Conservation (phyloP, 2,888 invertebrate genomes). For the Pecten maximus region DNA sequence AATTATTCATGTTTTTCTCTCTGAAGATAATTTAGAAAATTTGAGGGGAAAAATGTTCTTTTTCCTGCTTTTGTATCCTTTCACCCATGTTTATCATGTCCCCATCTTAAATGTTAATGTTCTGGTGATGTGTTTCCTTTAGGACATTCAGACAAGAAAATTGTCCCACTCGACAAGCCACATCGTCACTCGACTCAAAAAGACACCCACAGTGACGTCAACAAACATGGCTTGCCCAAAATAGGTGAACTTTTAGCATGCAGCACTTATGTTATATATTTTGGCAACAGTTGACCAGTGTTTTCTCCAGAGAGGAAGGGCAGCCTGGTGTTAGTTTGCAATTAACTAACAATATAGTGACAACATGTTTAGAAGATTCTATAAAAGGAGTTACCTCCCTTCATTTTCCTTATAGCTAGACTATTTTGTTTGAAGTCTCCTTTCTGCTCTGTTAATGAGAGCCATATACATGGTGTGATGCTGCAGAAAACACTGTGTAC, state of each 20-base stretch:
- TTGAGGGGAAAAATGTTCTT: not conserved
- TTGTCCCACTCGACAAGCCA: slow-evolving; percentile 20
- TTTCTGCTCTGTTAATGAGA: no score
- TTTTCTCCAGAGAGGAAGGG: not conserved
- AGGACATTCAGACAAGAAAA: slow-evolving; percentile 33
- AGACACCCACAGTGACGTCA: not conserved
- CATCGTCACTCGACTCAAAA: slow-evolving; percentile 30
- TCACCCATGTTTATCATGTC: not conserved
- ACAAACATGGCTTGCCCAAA: slow-evolving; percentile 23
- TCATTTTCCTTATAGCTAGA: not conserved
- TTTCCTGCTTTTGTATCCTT: not conserved
- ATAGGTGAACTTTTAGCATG: slow-evolving; percentile 35
- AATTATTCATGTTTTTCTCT: no score
- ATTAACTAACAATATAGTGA: not conserved
- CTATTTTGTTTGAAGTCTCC: not conserved
- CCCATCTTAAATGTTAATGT: not conserved
- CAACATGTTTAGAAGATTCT: not conserved
- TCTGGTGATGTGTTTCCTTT: slow-evolving; percentile 14
- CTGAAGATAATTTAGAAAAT: no score
- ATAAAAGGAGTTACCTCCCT: not conserved
- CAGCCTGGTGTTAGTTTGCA: not conserved
- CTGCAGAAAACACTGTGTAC: slow-evolving; percentile 27
- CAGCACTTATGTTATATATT: not conserved
- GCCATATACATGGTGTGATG: not conserved
- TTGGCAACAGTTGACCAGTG: not conserved